phyloP scores from a whole-genome alignment of 2,888 invertebrate genomes.

The Lapara coniferarum region DNA sequence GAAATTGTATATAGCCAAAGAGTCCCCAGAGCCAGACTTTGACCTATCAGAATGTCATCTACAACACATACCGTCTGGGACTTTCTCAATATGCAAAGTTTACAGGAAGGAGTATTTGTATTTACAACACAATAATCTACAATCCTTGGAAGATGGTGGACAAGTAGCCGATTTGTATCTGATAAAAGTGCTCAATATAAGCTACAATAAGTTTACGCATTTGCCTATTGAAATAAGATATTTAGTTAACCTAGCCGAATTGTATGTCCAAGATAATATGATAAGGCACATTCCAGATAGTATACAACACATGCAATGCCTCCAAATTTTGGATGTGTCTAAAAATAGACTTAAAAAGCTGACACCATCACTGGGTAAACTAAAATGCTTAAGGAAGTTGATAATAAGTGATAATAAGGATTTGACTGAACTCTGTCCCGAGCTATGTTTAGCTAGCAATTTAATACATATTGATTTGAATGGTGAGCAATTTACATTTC shows the following conservation, averaged over 20 bases:
- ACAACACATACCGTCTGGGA: conserved; percentile 88
- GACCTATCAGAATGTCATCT: conserved; percentile 92
- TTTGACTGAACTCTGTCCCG: conserved; percentile 85
- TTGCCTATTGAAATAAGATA: conserved; percentile 86
- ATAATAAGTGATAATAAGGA: conserved; percentile 84
- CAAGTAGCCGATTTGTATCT: conserved; percentile 87
- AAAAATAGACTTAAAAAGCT: conserved; percentile 86
- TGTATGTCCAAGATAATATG: conserved; percentile 89
- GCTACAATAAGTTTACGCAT: conserved; percentile 85
- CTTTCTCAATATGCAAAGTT: conserved; percentile 91
- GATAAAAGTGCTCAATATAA: conserved; percentile 86
- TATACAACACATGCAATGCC: conserved; percentile 85
- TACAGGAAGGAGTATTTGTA: conserved; percentile 89
- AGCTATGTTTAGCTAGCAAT: conserved; percentile 86
- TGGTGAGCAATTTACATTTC: conserved; percentile 85
- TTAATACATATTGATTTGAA: conserved; percentile 86
- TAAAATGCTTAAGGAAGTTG: conserved; percentile 84
- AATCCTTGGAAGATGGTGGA: conserved; percentile 88
- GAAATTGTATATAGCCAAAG: conserved; percentile 82
- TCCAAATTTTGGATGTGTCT: conserved; percentile 88
- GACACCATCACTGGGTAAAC: conserved; percentile 85
- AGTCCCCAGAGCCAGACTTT: conserved; percentile 91
- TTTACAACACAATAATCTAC: conserved; percentile 87
- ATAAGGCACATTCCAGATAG: conserved; percentile 87
- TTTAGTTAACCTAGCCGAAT: conserved; percentile 87